These are phyloP conservation scores for Peromyscus maniculatus DNA, from an alignment of 2,113 vertebrate species.

Conservation along the genomic window DNA sequence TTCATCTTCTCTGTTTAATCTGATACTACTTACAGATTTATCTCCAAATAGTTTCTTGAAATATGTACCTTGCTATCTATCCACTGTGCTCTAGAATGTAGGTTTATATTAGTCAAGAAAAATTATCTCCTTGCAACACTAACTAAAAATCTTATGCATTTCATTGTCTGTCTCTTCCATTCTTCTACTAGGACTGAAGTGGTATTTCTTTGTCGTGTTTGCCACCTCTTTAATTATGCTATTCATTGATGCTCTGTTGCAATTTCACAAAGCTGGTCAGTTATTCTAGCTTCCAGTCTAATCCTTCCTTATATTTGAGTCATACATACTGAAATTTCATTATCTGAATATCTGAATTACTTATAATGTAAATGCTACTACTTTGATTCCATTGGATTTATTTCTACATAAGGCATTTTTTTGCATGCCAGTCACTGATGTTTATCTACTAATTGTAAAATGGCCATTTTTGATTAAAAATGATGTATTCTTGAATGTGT, in stretches of 20 bases:
- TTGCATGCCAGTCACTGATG: not conserved
- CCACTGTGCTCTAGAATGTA: not conserved
- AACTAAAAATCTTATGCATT: not conserved
- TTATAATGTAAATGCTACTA: too few species aligned
- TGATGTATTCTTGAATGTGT: not conserved
- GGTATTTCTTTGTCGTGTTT: not conserved
- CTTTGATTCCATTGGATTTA: not conserved
- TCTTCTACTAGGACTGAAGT: not conserved
- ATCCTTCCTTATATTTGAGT: not conserved
- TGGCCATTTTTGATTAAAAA: not conserved
- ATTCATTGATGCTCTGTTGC: not conserved
- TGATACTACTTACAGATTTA: not conserved
- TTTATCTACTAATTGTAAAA: not conserved
- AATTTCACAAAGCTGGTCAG: not conserved
- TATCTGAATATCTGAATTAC: not conserved
- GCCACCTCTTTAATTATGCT: not conserved
- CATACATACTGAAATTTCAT: not conserved
- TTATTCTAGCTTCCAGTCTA: not conserved
- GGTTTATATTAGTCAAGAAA: not conserved
- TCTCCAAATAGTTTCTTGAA: not conserved
- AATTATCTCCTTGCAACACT: not conserved
- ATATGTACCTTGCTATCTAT: not conserved
- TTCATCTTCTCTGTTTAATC: not conserved
- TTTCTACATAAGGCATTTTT: not conserved
- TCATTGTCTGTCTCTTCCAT: not conserved